These are phyloP conservation scores for Eriocheir sinensis DNA, from an alignment of 1,140 invertebrate genomes.

Conservation along the genomic window DNA sequence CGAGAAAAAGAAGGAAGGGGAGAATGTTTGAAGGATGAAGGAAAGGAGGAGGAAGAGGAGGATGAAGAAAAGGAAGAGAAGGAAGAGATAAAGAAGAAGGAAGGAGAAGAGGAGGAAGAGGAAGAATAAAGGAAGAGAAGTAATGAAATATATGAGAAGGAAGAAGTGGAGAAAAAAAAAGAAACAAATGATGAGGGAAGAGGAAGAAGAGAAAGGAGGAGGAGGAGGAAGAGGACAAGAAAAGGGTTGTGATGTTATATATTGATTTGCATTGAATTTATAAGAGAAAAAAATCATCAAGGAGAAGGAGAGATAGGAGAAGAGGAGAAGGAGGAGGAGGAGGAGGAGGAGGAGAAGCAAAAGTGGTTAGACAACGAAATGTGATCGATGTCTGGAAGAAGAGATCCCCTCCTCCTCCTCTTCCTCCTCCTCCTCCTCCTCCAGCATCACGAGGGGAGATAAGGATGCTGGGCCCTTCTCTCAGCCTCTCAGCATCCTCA, in stretches of 20 bases:
- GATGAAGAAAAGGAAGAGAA: conserved; percentile 5
- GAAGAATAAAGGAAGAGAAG: not conserved
- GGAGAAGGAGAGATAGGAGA: not conserved
- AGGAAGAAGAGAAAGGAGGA: too few relatives aligned
- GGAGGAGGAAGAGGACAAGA: not conserved
- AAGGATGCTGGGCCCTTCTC: not conserved
- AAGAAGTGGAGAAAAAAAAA: too few relatives aligned
- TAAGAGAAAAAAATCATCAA: too few relatives aligned
- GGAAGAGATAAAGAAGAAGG: not conserved
- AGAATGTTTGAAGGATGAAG: not conserved
- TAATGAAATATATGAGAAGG: not conserved
- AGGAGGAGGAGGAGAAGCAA: not conserved
- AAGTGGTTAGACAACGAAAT: conserved; percentile 15
- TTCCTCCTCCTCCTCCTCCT: not conserved
- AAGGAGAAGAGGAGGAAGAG: too few relatives aligned
- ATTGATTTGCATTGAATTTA: too few relatives aligned
- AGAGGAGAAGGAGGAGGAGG: too few relatives aligned
- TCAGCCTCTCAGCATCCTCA: not conserved
- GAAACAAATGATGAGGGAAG: too few relatives aligned
- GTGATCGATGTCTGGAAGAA: conserved; percentile 11
- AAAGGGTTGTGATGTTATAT: too few relatives aligned
- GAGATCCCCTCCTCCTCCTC: not conserved
- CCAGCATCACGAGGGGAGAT: not conserved
- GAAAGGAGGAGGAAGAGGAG: not conserved
- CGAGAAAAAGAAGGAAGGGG: conserved; percentile 19